phyloP scores from a whole-genome alignment of 2,113 vertebrate species.

The Tringa solitaria region DNA sequence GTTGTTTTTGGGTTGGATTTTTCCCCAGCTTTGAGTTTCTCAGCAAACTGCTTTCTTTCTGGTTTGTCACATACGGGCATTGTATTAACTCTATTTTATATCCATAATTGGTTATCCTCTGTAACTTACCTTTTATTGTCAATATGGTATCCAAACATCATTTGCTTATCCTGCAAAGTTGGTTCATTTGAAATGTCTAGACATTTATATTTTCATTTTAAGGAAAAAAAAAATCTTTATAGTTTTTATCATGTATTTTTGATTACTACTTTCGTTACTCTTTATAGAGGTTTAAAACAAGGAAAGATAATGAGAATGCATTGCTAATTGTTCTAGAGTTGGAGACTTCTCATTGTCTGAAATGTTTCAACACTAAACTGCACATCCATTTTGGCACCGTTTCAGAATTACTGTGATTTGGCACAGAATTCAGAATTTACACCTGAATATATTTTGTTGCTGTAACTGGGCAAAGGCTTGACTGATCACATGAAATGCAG shows the following conservation, averaged over 20 bases:
- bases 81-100: not conserved
- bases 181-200: not conserved
- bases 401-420: not conserved
- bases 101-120: not conserved
- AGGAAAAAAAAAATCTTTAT: not conserved
- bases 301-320: not conserved
- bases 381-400: not conserved
- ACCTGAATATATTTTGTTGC: not conserved
- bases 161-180: not conserved
- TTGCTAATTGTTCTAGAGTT: not conserved
- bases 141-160: not conserved
- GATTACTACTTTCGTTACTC: not conserved
- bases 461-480: not conserved
- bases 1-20: not conserved
- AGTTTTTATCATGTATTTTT: not conserved
- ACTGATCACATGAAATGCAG: not conserved
- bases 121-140: not conserved
- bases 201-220: not conserved
- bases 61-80: not conserved
- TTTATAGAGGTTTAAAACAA: not conserved
- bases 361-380: not conserved
- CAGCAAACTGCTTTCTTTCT: not conserved
- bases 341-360: not conserved
- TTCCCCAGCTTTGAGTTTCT: not conserved
- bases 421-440: not conserved